Base-by-base conservation (phyloP, 2,797 vertebrate species). In the Eutrigla gurnardus region DNA sequence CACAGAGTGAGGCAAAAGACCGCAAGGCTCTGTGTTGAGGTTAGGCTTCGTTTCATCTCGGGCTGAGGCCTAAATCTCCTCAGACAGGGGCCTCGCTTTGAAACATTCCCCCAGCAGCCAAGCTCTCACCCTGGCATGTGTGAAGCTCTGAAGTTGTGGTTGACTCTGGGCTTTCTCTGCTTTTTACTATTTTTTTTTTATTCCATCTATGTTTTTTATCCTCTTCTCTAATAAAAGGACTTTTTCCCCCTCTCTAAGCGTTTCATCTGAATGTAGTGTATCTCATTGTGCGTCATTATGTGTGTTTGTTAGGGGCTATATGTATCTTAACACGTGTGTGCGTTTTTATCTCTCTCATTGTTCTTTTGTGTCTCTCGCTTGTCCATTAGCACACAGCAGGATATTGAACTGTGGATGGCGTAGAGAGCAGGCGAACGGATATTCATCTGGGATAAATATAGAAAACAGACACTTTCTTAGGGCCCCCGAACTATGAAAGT, bases 1-100 rank as follows among this genome's bases (percentile, higher is more conserved):
- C 59, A 64, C 33, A 49, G 64, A 65, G 73, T 36, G 78, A 86
- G 40, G 70, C 78, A 86, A 76, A 75, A 78, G 81, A 91, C 90
- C 84, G 67, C 88, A 84, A 85, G 83, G 79, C 80, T 89, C 82
- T 82, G 80, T 86, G 75, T 77, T 91, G 92, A 90, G 90, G 90
- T 91, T 89, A 82, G 86, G 80, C 87, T 86, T 86, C 45, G 88
- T 94, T 95, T 95, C 91, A 94, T 95, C 92, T 93, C 81, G 43
- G 77, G 87, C 86, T 91, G 84, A 87, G 86, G 87, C 93, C 91
- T 90, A 93, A 93, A 94, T 93, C 86, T 89, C 77, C 83, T 93
- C 90, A 93, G 93, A 94, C 90, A 86, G 89, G 82, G 88, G 77
- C 84, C 82, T 87, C 77, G 40, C 86, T 88, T 85, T 90, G 86